Evolutionary conservation across 2,888 invertebrate genomes (phyloP), one percentile per base, ranked within the genome.

Genomic region (Pediacus dermestoides): DNA sequence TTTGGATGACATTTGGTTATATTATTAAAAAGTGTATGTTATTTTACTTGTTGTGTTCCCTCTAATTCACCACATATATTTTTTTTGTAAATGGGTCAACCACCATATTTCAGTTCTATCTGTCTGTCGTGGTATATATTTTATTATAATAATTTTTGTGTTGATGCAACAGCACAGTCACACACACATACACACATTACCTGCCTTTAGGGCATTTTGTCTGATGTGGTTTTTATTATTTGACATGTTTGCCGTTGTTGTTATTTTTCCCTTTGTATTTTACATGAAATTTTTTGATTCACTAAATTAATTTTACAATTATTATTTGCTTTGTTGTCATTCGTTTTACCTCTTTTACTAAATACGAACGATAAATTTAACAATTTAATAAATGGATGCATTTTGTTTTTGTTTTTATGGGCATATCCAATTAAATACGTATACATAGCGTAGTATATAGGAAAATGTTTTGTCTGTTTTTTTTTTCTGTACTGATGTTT

Each of bases 271-370:
- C 42, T 42, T 42, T 42, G 34, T 37, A 33, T 30, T 42, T 34
- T 30, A 37, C 34, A 27, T 37, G 34, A 23, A n/a, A 16, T 44
- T 44, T 47, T 48, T 37, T 31, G 41, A 40, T 40, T 40, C 32
- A 45, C 40, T 40, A 40, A 42, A 48, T 48, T 48, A 48, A 46
- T 45, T 45, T 48, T 43, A 45, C 42, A 48, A 44, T 36, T 30
- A 42, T 34, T 26, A 21, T 32, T 32, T 31, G 30, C 39, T 48
- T 48, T 48, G 43, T 41, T 28, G 31, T 32, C 38, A n/a, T n/a
- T n/a, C n/a, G n/a, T n/a, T n/a, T n/a, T n/a, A n/a, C n/a, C n/a
- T n/a, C n/a, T n/a, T n/a, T n/a, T n/a, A n/a, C n/a, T n/a, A n/a
- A n/a, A n/a, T n/a, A n/a, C n/a, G n/a, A n/a, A n/a, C n/a, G n/a